Evolutionary conservation across 2,113 vertebrate species (phyloP).

Genomic region (Passer domesticus): DNA sequence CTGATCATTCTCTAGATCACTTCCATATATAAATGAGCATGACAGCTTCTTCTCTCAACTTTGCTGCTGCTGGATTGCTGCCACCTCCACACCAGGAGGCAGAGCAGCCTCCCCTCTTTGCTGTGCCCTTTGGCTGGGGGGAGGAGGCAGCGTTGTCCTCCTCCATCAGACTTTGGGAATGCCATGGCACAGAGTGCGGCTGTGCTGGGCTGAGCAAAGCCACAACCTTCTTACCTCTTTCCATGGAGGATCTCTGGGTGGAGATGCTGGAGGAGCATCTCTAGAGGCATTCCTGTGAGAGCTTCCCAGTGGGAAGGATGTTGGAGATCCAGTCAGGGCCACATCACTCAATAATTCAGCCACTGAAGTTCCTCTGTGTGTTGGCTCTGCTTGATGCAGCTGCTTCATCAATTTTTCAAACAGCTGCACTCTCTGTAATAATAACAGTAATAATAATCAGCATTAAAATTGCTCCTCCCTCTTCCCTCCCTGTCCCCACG

Average conservation of each 20-base stretch:
- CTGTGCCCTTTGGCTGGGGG: neutral
- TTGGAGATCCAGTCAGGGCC: neutral
- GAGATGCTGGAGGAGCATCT: neutral
- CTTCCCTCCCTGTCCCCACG: rapidly evolving
- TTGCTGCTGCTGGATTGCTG: slow-evolving; percentile 14
- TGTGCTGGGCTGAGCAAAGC: neutral
- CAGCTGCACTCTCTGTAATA: neutral
- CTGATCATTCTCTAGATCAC: slow-evolving; percentile 54
- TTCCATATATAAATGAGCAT: slow-evolving; percentile 57
- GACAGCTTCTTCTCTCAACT: slow-evolving; percentile 25
- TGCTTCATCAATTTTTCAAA: neutral
- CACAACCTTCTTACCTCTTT: rapidly evolving
- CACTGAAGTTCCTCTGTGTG: neutral
- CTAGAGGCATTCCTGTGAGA: neutral
- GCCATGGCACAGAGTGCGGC: too few species aligned
- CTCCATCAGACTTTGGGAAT: neutral
- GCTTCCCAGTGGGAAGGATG: neutral
- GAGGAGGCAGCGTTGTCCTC: neutral
- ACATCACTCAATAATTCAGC: neutral
- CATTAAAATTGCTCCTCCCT: neutral
- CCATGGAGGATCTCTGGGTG: neutral
- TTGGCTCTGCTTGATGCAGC: neutral
- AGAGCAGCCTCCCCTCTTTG: neutral
- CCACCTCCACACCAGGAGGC: neutral
- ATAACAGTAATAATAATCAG: neutral